A percentile compares a stretch with the other conserved stretches of the same genome.
These are phyloP conservation scores for Anthoscopus minutus DNA, from an alignment of 2,113 vertebrate genomes.

Conservation along the genomic window DNA sequence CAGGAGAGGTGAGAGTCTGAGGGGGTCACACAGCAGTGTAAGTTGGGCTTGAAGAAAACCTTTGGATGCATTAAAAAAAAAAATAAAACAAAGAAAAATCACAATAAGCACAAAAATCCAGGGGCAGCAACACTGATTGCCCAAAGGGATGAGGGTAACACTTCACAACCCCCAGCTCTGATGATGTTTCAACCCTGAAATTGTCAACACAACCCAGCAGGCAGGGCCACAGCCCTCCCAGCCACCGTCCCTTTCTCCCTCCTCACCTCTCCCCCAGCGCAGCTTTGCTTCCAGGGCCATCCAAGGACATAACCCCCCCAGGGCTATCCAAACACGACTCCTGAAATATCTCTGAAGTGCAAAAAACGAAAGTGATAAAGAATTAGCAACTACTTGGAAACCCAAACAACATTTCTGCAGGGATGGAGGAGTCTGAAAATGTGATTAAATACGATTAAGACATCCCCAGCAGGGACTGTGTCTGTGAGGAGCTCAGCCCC, in stretches of 20 bases:
- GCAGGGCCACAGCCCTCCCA: not conserved
- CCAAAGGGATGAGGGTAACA: not conserved
- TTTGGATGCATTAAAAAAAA: not conserved
- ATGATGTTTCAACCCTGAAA: not conserved
- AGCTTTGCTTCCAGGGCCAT: not conserved
- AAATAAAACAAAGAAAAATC: not conserved
- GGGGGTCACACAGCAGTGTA: not conserved
- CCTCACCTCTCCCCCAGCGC: not conserved
- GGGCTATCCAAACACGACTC: not conserved
- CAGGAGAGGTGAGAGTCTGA: not conserved
- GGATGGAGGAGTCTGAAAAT: not conserved
- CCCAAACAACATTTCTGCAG: not conserved
- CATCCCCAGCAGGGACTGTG: not conserved
- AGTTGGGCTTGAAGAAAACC: not conserved
- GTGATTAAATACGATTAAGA: not conserved
- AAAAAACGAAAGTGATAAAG: not conserved
- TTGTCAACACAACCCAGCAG: not conserved
- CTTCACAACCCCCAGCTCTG: not conserved
- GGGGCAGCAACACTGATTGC: accelerated
- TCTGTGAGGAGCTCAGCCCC: not conserved
- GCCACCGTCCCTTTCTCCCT: not conserved
- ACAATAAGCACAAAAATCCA: not conserved
- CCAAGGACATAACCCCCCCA: not conserved
- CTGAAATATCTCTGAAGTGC: not conserved
- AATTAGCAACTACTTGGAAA: not conserved